Percentiles rank a stretch among this genome's conserved stretches.
Conservation (phyloP, 2,113 vertebrate genomes). For the Astur gentilis region DNA sequence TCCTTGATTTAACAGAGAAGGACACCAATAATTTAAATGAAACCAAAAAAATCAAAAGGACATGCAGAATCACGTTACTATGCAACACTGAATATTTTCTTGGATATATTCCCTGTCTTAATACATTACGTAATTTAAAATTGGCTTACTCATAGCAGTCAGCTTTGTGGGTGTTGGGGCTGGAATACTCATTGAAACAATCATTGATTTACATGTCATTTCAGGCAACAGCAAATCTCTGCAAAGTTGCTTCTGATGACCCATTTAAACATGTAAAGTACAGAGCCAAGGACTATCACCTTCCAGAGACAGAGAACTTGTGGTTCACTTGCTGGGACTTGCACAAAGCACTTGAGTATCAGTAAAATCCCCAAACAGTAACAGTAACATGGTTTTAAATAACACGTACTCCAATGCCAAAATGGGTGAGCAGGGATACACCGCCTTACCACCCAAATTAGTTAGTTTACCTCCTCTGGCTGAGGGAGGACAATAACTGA, state of each 20-base stretch:
- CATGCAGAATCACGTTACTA: background rate
- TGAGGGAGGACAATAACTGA: conserved; percentile 90
- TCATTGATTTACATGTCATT: background rate
- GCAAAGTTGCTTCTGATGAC: background rate
- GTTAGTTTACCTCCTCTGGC: conserved; percentile 79
- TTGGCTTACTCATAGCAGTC: background rate
- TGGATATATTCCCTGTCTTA: background rate
- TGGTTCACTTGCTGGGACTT: background rate
- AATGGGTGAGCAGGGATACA: background rate
- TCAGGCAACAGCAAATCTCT: background rate
- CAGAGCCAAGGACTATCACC: background rate
- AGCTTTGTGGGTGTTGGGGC: background rate
- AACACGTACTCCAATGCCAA: background rate
- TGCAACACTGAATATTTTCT: background rate
- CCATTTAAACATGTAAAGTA: background rate
- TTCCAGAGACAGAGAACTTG: background rate
- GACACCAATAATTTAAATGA: background rate
- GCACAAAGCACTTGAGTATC: background rate
- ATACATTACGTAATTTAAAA: background rate
- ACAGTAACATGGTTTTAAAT: background rate
- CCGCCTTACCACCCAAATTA: rapidly evolving
- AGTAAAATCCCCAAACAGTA: background rate
- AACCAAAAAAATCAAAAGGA: background rate
- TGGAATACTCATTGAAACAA: background rate
- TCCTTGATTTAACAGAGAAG: background rate